Evolutionary conservation across 2,797 vertebrate genomes (phyloP).

Genomic region (Discoglossus pictus): DNA sequence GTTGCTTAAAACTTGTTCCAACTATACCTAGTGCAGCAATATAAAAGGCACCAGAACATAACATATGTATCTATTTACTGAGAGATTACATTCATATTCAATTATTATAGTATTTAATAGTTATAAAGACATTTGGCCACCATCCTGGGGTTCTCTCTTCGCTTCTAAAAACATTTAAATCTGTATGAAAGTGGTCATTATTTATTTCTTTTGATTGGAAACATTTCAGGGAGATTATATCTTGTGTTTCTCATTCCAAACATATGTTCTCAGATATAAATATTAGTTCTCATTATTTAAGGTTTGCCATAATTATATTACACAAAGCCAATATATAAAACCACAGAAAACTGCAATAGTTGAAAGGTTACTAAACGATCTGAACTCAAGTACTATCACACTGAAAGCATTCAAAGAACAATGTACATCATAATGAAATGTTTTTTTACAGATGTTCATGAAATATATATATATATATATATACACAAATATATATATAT

Average conservation of each 20-base stretch:
- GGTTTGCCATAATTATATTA: conserved; percentile 17
- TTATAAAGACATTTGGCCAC: conserved; percentile 25
- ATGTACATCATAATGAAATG: too few species aligned
- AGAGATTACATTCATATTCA: background rate
- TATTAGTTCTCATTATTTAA: conserved; percentile 30
- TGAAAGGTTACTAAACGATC: too few species aligned
- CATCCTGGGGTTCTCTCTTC: conserved; percentile 4
- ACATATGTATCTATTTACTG: conserved; percentile 25
- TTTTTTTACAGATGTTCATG: too few species aligned
- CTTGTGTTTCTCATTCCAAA: conserved; percentile 9
- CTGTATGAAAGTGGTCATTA: conserved; percentile 16
- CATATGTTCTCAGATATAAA: conserved; percentile 32
- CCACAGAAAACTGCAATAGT: background rate
- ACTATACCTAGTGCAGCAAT: background rate
- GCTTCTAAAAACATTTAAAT: conserved; percentile 1
- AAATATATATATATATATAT: too few species aligned
- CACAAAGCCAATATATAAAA: conserved; percentile 3
- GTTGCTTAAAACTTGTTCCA: background rate
- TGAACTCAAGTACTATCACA: too few species aligned
- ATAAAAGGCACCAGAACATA: background rate
- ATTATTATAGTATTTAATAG: conserved; percentile 16
- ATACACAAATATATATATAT: too few species aligned
- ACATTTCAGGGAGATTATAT: conserved; percentile 21
- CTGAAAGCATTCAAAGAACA: too few species aligned
- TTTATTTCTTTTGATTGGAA: conserved; percentile 19